Conservation (phyloP, 2,888 invertebrate genomes). For the Luperina testacea region DNA sequence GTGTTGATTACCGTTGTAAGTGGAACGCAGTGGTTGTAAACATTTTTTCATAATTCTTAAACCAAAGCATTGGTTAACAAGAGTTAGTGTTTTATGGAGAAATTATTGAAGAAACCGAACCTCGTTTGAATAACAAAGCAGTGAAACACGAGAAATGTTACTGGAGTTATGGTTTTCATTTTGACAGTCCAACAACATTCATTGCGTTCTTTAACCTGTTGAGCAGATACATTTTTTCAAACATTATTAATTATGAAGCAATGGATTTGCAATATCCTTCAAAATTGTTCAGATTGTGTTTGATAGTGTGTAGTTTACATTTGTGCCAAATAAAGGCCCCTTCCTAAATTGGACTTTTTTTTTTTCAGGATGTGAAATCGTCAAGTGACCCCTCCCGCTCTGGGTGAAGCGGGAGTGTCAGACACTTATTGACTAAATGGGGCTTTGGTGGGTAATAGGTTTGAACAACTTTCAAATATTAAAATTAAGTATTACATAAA, state of each 20-base stretch:
- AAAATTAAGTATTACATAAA: background rate
- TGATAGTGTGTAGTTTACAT: too few relatives aligned
- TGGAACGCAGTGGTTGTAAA: conserved; percentile 17
- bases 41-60: conserved; percentile 9
- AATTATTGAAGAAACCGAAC: background rate
- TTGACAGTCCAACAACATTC: too few relatives aligned
- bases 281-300: too few relatives aligned
- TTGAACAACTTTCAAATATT: background rate
- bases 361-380: too few relatives aligned
- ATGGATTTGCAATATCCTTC: too few relatives aligned
- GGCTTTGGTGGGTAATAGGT: too few relatives aligned
- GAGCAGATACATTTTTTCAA: too few relatives aligned
- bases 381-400: too few relatives aligned
- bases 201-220: too few relatives aligned
- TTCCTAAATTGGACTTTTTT: background rate
- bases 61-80: background rate
- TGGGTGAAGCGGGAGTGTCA: too few relatives aligned
- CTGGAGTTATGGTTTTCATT: background rate
- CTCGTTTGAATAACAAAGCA: background rate
- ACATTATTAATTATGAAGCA: too few relatives aligned
- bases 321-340: background rate
- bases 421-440: too few relatives aligned
- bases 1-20: conserved; percentile 28
- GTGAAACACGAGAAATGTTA: background rate
- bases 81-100: background rate